Conservation (phyloP, 92 coral and sea anemone genomes). For the Bergia puertoricense region DNA sequence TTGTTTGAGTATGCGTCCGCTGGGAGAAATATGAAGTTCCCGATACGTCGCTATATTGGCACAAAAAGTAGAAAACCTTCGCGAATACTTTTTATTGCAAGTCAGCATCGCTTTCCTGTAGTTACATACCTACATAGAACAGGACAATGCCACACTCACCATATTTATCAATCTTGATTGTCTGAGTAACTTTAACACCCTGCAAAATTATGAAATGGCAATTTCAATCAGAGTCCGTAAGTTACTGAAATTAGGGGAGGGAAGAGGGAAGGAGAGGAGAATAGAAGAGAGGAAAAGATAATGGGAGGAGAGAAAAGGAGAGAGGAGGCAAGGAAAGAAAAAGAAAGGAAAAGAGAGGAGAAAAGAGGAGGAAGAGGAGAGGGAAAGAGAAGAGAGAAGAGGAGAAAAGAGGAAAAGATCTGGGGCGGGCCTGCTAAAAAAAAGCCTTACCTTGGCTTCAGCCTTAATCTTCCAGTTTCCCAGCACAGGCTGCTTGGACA, state of each 20-base stretch:
- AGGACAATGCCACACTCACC: slow-evolving; percentile 55
- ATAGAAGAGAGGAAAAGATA: no score
- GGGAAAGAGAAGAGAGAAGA: no score
- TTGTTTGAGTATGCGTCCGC: no score
- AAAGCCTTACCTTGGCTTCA: slow-evolving; percentile 48
- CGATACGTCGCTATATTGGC: no score
- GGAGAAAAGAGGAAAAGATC: not conserved
- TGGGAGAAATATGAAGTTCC: no score
- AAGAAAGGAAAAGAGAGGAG: no score
- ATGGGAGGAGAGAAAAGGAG: no score
- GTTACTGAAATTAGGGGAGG: not conserved
- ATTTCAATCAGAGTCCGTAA: not conserved
- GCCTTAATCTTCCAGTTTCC: slow-evolving; percentile 84
- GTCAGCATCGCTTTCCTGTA: no score
- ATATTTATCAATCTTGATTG: slow-evolving; percentile 80
- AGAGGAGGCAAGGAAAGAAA: not conserved
- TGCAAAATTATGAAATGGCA: slow-evolving; percentile 16
- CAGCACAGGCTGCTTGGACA: slow-evolving; percentile 88
- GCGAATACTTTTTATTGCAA: no score
- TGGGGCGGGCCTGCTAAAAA: not conserved
- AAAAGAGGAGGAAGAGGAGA: no score
- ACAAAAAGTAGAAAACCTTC: no score
- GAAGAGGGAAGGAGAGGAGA: not conserved
- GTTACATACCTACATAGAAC: not conserved
- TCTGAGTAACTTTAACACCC: slow-evolving; percentile 55